Evolutionary conservation across 2,113 vertebrate genomes (phyloP).

Genomic region (Apteryx owenii): DNA sequence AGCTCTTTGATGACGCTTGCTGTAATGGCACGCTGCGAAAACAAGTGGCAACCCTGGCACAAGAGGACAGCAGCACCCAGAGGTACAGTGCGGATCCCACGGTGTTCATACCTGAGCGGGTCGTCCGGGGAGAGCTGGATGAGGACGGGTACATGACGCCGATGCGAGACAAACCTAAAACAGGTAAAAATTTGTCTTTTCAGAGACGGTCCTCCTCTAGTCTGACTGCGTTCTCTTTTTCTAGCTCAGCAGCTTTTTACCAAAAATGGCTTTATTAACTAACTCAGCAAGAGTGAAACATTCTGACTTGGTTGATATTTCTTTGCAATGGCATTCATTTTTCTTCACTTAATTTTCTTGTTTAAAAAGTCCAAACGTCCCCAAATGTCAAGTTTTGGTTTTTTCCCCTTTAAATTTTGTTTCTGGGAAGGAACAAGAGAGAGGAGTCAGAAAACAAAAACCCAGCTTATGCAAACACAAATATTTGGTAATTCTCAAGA

Average conservation of each 20-base stretch:
- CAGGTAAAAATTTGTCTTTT: constrained; percentile 78
- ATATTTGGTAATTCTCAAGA: neutral
- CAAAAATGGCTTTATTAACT: neutral
- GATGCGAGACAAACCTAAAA: constrained; percentile 90
- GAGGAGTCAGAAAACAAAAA: neutral
- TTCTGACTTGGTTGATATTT: neutral
- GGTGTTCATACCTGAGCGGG: constrained; percentile 86
- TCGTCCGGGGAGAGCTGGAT: constrained; percentile 82
- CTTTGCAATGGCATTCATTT: neutral
- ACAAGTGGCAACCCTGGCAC: constrained; percentile 74
- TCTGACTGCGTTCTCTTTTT: neutral
- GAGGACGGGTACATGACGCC: constrained; percentile 95
- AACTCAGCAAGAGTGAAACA: neutral
- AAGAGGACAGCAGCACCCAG: constrained; percentile 89
- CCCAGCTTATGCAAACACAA: neutral
- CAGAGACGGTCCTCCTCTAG: neutral
- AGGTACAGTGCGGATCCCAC: constrained; percentile 96
- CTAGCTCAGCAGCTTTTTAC: neutral
- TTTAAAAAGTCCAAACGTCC: neutral
- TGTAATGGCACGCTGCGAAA: constrained; percentile 93
- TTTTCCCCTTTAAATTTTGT: neutral
- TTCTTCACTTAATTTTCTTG: neutral
- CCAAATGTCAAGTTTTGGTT: neutral
- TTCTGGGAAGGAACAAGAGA: neutral
- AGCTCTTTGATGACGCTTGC: constrained; percentile 87